phyloP scores from a whole-genome alignment of 2,797 vertebrate genomes.

The Onychomys arenicola region DNA sequence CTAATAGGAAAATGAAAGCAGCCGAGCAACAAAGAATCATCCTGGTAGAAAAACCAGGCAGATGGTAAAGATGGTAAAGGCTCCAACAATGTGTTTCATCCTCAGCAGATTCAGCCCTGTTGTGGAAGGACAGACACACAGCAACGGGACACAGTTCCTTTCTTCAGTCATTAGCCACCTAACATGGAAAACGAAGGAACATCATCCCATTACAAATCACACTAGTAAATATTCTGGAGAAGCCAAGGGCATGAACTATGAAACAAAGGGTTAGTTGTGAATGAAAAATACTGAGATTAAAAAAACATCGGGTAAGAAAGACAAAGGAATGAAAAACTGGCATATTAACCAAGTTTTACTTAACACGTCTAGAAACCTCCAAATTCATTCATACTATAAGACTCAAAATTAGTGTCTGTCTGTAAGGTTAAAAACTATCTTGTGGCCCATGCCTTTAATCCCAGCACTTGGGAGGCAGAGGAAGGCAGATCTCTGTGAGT shows the following conservation, averaged over 20 bases:
- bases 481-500: background rate
- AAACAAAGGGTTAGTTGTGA: background rate
- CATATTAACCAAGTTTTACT: background rate
- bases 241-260: background rate
- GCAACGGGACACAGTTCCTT: background rate
- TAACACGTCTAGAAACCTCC: background rate
- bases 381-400: background rate
- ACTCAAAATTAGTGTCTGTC: background rate
- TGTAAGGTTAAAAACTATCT: conserved; percentile 3
- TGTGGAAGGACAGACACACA: background rate
- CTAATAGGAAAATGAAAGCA: conserved; percentile 2
- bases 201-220: background rate
- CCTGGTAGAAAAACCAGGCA: background rate
- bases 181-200: background rate
- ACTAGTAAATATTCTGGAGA: background rate
- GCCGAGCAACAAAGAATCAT: background rate
- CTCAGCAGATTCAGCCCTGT: background rate
- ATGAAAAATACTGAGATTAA: background rate
- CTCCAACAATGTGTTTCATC: background rate
- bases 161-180: background rate
- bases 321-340: background rate
- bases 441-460: background rate
- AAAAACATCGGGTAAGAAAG: background rate
- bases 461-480: background rate
- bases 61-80: background rate